phyloP scores from a whole-genome alignment of 2,888 invertebrate genomes.

The Epinotia ramella region DNA sequence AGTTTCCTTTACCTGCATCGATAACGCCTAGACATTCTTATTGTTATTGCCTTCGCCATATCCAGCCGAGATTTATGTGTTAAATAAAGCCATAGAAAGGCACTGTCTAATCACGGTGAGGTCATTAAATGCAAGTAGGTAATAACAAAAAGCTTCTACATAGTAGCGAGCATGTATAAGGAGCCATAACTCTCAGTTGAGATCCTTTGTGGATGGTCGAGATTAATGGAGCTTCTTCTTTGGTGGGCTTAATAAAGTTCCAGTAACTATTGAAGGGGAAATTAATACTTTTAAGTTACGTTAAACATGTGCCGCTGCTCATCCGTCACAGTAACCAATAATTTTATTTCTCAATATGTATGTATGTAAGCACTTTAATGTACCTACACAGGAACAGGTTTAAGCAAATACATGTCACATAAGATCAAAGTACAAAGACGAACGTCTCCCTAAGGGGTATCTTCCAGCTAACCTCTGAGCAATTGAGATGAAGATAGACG shows the following conservation, averaged over 20 bases:
- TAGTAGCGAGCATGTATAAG: constrained; percentile 79
- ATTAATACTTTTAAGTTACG: constrained; percentile 45
- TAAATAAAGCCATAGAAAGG: constrained; percentile 74
- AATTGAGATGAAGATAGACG: no score
- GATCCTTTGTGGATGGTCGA: constrained; percentile 75
- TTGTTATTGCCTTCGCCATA: constrained; percentile 43
- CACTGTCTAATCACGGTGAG: constrained; percentile 78
- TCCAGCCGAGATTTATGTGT: constrained; percentile 72
- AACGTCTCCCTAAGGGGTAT: no score
- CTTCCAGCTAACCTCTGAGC: no score
- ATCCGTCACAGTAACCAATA: not conserved
- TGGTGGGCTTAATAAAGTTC: constrained; percentile 81
- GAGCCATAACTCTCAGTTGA: constrained; percentile 79
- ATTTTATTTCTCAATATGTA: not conserved
- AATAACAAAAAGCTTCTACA: constrained; percentile 75
- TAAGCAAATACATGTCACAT: no score
- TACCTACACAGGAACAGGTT: no score
- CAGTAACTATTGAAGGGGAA: constrained; percentile 54
- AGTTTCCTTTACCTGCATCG: constrained; percentile 22
- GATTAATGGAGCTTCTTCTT: constrained; percentile 81
- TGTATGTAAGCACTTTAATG: no score
- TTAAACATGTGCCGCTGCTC: constrained; percentile 19
- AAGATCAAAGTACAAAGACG: no score
- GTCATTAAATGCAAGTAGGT: constrained; percentile 81
- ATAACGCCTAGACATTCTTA: constrained; percentile 39